These are phyloP conservation scores for Pseudorhiza aurosa DNA, from an alignment of 30 jellyfish, hydroid and myxozoan species.

Conservation along the genomic window DNA sequence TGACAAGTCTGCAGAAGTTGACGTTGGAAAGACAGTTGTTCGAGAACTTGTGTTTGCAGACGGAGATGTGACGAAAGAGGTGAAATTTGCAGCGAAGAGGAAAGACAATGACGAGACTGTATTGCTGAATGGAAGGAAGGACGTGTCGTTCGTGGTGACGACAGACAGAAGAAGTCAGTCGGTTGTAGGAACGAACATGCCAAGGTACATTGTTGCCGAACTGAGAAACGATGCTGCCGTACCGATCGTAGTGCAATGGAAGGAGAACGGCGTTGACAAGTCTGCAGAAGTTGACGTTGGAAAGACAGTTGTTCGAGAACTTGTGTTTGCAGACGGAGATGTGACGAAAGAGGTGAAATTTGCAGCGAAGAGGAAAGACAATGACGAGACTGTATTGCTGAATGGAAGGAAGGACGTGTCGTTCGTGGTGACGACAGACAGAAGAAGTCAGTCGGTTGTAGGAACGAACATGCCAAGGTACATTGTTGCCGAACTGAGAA, in stretches of 20 bases:
- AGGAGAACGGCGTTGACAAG: not conserved
- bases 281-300: slow-evolving; percentile 6
- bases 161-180: not conserved
- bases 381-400: slow-evolving; percentile 1
- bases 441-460: slow-evolving; percentile 1
- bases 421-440: not conserved
- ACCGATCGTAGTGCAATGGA: slow-evolving; percentile 2
- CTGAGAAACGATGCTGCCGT: slow-evolving; percentile 4
- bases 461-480: slow-evolving; percentile 6
- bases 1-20: not conserved
- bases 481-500: slow-evolving; percentile 2
- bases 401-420: not conserved
- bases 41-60: not conserved
- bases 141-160: not conserved
- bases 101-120: slow-evolving; percentile 8
- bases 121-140: slow-evolving; percentile 1
- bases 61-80: slow-evolving; percentile 6
- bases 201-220: slow-evolving; percentile 15
- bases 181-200: slow-evolving; percentile 5
- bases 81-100: slow-evolving; percentile 13
- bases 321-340: slow-evolving; percentile 13
- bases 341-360: slow-evolving; percentile 3
- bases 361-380: slow-evolving; percentile 16
- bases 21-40: not conserved
- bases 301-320: not conserved